These are phyloP conservation scores for Bujurquina vittata DNA, from an alignment of 2,113 vertebrate species.

Conservation along the genomic window DNA sequence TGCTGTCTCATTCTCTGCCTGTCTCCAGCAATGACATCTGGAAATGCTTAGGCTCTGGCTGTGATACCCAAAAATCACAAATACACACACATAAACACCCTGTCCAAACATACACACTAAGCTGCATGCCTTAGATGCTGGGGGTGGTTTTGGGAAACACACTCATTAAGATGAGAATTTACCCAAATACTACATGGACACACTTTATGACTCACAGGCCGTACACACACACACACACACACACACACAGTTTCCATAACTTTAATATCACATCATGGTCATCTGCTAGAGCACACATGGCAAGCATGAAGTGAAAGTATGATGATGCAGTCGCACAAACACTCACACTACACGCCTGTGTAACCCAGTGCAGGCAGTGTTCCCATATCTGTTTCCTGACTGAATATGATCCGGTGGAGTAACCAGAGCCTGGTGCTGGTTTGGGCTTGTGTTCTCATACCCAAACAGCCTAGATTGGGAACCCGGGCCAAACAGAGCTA, in stretches of 20 bases:
- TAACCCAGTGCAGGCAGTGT: slow-evolving; percentile 20
- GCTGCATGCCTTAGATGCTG: slow-evolving; percentile 24
- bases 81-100: slow-evolving; percentile 22
- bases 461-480: slow-evolving; percentile 26
- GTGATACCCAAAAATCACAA: slow-evolving; percentile 33
- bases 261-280: background rate
- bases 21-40: slow-evolving; percentile 62
- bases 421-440: slow-evolving; percentile 51
- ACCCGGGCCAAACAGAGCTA: background rate
- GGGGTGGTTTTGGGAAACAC: slow-evolving; percentile 1
- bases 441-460: slow-evolving; percentile 27
- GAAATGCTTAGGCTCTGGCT: slow-evolving; percentile 52
- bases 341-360: slow-evolving; percentile 16
- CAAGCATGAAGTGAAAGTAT: slow-evolving; percentile 18
- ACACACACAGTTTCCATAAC: background rate
- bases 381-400: slow-evolving; percentile 45
- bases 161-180: slow-evolving; percentile 27
- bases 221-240: background rate
- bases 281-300: background rate
- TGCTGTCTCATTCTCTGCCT: slow-evolving; percentile 21
- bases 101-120: background rate
- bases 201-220: background rate
- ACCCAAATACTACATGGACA: slow-evolving; percentile 3
- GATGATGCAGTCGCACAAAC: background rate
- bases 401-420: slow-evolving; percentile 61